Evolutionary conservation across 2,113 vertebrate species (phyloP).

Genomic region (Gymnorhina tibicen): DNA sequence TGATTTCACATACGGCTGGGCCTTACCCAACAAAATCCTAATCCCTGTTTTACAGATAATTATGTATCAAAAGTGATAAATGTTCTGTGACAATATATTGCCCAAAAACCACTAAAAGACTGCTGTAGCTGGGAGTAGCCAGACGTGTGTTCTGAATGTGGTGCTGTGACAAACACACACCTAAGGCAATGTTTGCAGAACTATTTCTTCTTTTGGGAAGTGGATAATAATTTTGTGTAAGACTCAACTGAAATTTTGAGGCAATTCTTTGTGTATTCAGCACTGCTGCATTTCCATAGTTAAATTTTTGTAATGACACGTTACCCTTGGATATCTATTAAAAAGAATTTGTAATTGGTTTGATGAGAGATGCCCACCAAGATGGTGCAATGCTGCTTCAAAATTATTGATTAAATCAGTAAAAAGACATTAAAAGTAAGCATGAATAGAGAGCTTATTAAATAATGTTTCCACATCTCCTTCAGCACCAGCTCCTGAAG

Average conservation of each 20-base stretch:
- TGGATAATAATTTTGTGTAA: background rate
- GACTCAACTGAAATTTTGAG: background rate
- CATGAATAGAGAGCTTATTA: background rate
- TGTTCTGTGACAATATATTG: conserved; percentile 30
- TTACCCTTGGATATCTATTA: background rate
- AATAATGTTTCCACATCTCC: background rate
- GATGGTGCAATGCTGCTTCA: background rate
- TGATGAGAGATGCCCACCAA: background rate
- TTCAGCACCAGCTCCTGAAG: background rate
- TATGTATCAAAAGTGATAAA: conserved; percentile 44
- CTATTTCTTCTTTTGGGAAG: background rate
- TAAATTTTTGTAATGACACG: background rate
- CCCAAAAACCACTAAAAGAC: background rate
- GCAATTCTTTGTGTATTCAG: background rate
- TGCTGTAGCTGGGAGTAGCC: background rate
- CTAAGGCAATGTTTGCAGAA: background rate
- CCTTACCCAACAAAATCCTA: conserved; percentile 37
- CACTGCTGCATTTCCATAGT: background rate
- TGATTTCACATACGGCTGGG: conserved; percentile 31
- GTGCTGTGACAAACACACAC: background rate
- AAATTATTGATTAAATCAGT: conserved; percentile 43
- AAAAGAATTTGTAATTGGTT: background rate
- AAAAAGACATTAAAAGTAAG: conserved; percentile 20
- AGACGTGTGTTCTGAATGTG: background rate
- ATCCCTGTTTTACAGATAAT: conserved; percentile 26